Percentiles rank a stretch among this genome's conserved stretches.
Evolutionary conservation across 2,797 vertebrate species (phyloP).

Genomic region (Gymnothorax reevesii): DNA sequence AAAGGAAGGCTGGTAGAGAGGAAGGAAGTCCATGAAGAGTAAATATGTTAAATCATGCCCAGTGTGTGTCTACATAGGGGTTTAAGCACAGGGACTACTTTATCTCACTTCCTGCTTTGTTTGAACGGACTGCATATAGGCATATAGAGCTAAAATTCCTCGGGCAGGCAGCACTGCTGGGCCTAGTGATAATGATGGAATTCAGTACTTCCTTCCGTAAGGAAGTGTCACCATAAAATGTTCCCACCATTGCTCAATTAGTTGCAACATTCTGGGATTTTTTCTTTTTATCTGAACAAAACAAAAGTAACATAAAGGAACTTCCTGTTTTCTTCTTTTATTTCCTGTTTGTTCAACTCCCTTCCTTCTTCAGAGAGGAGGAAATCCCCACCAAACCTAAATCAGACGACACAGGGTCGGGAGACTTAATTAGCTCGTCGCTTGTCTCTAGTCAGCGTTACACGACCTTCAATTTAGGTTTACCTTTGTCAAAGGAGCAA

Average conservation of each 20-base stretch:
- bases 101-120: background rate
- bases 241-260: background rate
- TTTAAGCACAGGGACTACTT: background rate
- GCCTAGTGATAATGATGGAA: slow-evolving; percentile 1
- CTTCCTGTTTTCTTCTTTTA: slow-evolving; percentile 18
- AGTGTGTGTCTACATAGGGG: slow-evolving; percentile 8
- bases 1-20: no score
- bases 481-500: slow-evolving; percentile 51
- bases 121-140: background rate
- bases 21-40: no score
- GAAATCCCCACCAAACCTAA: slow-evolving; percentile 8
- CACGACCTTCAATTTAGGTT: slow-evolving; percentile 66
- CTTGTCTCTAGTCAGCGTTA: slow-evolving; percentile 67
- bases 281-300: background rate
- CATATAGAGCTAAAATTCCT: background rate
- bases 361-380: slow-evolving; percentile 29
- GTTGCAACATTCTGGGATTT: background rate
- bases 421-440: slow-evolving; percentile 66
- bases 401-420: slow-evolving; percentile 53
- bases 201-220: background rate
- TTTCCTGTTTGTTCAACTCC: slow-evolving; percentile 36
- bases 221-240: background rate
- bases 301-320: background rate
- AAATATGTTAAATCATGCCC: no score
- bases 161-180: background rate